A percentile compares a stretch with the other conserved stretches of the same genome.
phyloP scores from a whole-genome alignment of 2,113 vertebrate species.

The Saguinus imperator region DNA sequence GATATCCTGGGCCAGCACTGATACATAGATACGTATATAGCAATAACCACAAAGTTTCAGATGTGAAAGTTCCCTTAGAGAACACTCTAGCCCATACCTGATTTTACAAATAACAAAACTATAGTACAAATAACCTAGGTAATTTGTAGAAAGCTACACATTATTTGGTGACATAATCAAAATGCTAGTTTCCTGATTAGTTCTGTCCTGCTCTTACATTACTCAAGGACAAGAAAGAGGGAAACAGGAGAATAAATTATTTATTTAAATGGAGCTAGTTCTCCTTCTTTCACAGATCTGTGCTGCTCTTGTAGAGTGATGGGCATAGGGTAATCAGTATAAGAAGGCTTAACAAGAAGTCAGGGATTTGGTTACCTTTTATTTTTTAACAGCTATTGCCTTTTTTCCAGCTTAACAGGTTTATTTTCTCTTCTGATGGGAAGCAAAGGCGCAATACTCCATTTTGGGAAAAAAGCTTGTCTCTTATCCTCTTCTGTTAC shows the following conservation, averaged over 20 bases:
- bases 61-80: background rate
- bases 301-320: background rate
- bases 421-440: background rate
- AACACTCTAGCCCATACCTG: background rate
- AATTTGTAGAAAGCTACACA: background rate
- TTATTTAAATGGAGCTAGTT: background rate
- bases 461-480: background rate
- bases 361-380: background rate
- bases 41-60: background rate
- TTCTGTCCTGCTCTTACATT: background rate
- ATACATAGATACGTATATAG: background rate
- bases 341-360: background rate
- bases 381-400: background rate
- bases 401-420: background rate
- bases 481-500: background rate
- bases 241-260: background rate
- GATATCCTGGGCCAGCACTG: background rate
- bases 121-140: background rate
- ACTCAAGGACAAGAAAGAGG: background rate
- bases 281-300: background rate
- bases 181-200: background rate
- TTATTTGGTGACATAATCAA: background rate
- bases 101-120: background rate
- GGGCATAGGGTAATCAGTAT: fast-evolving
- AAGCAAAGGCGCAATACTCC: background rate